phyloP scores from a whole-genome alignment of 1,140 invertebrate genomes.

The Drosophila grimshawi region DNA sequence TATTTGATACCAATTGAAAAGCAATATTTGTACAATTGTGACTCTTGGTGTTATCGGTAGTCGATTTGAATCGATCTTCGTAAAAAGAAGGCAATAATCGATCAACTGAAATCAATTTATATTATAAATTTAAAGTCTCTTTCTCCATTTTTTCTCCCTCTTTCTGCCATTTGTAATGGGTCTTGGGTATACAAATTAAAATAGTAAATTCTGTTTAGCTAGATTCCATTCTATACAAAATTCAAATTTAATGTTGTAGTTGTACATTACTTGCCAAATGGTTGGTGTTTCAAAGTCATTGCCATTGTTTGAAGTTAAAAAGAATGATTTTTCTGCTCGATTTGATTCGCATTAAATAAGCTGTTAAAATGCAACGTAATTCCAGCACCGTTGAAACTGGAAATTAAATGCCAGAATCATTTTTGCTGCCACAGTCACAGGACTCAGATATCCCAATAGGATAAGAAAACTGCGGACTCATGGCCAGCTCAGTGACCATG shows the following conservation, averaged over 20 bases:
- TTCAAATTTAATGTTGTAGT: background rate
- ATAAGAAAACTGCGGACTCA: constrained; percentile 73
- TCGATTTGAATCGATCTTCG: too few species aligned
- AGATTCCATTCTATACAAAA: too few species aligned
- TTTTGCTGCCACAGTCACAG: constrained; percentile 33
- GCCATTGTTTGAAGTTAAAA: constrained; percentile 25
- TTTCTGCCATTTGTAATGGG: too few species aligned
- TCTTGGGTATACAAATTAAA: background rate
- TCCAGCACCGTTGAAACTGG: constrained; percentile 30
- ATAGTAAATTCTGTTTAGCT: background rate
- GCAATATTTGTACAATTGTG: too few species aligned
- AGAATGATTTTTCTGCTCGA: constrained; percentile 74
- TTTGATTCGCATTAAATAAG: constrained; percentile 78
- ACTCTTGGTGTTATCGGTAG: too few species aligned
- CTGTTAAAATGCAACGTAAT: constrained; percentile 77
- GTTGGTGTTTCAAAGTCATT: constrained; percentile 19
- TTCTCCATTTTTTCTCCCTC: too few species aligned
- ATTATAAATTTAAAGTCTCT: too few species aligned
- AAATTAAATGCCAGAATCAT: constrained; percentile 52
- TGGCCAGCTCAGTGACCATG: constrained; percentile 38
- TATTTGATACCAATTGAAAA: too few species aligned
- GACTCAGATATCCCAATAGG: constrained; percentile 53
- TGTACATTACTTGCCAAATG: constrained; percentile 11
- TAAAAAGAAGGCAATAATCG: too few species aligned
- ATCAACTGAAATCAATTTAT: too few species aligned